These are phyloP conservation scores for Mesorhabditis sp. DNA, from an alignment of 2,888 invertebrate species.

Conservation along the genomic window DNA sequence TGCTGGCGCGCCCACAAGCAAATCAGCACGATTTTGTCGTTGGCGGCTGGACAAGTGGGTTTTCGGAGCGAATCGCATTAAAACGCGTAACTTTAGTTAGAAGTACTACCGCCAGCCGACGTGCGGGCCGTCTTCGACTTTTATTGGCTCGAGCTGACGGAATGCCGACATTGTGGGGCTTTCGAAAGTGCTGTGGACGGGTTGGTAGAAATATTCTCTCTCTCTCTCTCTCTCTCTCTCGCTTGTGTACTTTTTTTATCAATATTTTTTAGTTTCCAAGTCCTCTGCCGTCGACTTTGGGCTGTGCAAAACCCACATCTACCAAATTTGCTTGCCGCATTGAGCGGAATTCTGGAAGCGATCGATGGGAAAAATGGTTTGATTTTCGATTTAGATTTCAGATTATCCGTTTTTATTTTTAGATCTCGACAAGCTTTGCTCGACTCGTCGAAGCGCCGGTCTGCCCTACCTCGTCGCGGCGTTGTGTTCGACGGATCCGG, in stretches of 20 bases:
- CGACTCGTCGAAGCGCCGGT: conserved; percentile 87
- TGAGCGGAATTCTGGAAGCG: conserved; percentile 58
- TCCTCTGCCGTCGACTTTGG: conserved; percentile 73
- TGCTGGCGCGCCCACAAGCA: conserved; percentile 93
- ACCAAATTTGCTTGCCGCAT: conserved; percentile 58
- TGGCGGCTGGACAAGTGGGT: conserved; percentile 26
- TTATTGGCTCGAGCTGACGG: conserved; percentile 60
- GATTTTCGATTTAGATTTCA: conserved; percentile 40
- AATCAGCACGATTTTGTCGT: conserved; percentile 63
- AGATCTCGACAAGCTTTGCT: conserved; percentile 64
- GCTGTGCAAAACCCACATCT: conserved; percentile 24
- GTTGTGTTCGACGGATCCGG: conserved; percentile 43
- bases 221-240: neutral
- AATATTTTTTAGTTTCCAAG: conserved; percentile 65
- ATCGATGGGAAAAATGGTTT: conserved; percentile 49
- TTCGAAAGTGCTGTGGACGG: conserved; percentile 91
- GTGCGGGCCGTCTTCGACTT: conserved; percentile 31
- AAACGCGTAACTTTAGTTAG: neutral
- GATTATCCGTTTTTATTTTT: neutral
- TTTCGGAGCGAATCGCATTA: conserved; percentile 4
- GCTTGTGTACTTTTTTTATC: neutral
- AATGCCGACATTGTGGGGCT: conserved; percentile 88
- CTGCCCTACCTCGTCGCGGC: conserved; percentile 86
- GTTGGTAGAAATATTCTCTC: conserved; percentile 7
- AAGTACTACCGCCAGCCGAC: neutral